These are phyloP conservation scores for Sabatieria punctata DNA, from an alignment of 2,888 invertebrate species.

Conservation along the genomic window DNA sequence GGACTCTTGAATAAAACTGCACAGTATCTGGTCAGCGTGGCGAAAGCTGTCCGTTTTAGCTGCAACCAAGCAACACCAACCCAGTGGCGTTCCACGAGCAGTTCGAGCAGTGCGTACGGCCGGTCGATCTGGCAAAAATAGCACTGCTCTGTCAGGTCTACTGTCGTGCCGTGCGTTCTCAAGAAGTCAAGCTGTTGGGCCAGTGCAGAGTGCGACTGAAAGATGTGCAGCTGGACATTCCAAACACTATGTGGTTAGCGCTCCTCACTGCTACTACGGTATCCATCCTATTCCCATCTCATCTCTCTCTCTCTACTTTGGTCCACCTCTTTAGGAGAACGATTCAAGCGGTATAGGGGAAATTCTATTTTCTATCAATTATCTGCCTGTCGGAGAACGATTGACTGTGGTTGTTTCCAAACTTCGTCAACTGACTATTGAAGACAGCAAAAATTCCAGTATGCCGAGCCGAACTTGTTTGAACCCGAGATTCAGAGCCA, in stretches of 20 bases:
- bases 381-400: conserved; percentile 5
- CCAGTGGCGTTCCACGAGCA: conserved; percentile 4
- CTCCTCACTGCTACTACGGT: not conserved
- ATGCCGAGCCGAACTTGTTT: not conserved
- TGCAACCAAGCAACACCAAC: not conserved
- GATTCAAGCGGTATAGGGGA: not conserved
- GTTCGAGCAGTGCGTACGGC: conserved; percentile 7
- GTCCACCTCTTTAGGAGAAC: not conserved
- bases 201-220: conserved; percentile 9
- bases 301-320: too few relatives aligned
- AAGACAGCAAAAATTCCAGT: not conserved
- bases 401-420: conserved; percentile 5
- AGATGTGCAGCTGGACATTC: not conserved
- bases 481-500: too few relatives aligned
- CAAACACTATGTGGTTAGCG: conserved; percentile 7
- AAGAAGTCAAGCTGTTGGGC: not conserved
- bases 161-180: not conserved
- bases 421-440: not conserved
- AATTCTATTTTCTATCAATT: conserved; percentile 6
- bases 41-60: not conserved
- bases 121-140: not conserved
- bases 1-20: too few relatives aligned
- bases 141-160: conserved; percentile 9
- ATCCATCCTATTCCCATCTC: not conserved
- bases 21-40: too few relatives aligned